These are phyloP conservation scores for Drosophila nebulosa DNA, from an alignment of 1,140 invertebrate species.

Conservation along the genomic window DNA sequence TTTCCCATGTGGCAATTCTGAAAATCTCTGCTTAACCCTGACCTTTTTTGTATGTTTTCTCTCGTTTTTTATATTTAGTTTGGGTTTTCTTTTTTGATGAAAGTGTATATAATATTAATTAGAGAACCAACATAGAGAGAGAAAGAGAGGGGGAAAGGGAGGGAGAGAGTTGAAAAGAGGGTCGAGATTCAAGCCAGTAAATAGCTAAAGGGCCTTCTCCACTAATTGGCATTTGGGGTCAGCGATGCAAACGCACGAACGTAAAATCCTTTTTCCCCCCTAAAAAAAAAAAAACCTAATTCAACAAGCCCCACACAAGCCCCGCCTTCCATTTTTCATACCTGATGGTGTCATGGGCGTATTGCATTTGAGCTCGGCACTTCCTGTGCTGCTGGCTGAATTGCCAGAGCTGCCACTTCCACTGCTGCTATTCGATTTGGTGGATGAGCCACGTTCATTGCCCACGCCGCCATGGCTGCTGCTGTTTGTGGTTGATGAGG, in stretches of 20 bases:
- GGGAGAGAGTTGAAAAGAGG: conserved; percentile 7
- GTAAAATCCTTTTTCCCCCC: not conserved
- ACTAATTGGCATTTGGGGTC: conserved; percentile 65
- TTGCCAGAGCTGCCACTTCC: conserved; percentile 72
- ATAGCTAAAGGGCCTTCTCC: conserved; percentile 36
- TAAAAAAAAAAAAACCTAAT: too few relatives aligned
- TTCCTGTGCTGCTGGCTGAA: conserved; percentile 69
- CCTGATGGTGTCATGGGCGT: conserved; percentile 79
- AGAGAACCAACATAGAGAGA: conserved; percentile 30
- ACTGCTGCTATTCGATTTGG: conserved; percentile 75
- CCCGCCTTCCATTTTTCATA: conserved; percentile 12
- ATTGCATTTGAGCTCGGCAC: conserved; percentile 71
- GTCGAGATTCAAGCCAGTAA: conserved; percentile 10
- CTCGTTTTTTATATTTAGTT: conserved; percentile 1
- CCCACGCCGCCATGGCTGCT: conserved; percentile 33
- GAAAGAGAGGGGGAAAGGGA: conserved; percentile 2
- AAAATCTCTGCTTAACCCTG: conserved; percentile 42
- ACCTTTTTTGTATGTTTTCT: conserved; percentile 52
- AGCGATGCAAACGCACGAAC: conserved; percentile 42
- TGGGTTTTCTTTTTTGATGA: not conserved
- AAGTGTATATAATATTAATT: conserved; percentile 66
- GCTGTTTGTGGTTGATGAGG: conserved; percentile 72
- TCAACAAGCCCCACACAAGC: too few relatives aligned
- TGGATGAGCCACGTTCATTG: conserved; percentile 74
- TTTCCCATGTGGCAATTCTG: conserved; percentile 38